Conservation (phyloP, 2,113 vertebrate genomes). For the Equus przewalskii region DNA sequence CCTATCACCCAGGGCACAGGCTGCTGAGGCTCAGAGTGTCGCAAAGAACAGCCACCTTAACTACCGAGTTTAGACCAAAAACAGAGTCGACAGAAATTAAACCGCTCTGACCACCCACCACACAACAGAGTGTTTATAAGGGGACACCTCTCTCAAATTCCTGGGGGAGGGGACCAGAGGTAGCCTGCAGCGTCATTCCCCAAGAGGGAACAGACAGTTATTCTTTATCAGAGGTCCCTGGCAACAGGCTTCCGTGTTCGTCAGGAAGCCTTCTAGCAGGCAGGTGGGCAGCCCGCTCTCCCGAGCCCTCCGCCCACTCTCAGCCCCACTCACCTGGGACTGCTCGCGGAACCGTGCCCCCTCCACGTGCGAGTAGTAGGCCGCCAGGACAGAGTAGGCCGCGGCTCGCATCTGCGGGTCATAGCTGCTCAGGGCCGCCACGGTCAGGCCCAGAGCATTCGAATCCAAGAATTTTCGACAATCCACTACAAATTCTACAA, state of each 20-base stretch:
- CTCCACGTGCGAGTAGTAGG: slow-evolving; percentile 94
- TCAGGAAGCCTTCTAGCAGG: no score
- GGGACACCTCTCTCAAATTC: not conserved
- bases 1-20: accelerated
- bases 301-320: not conserved
- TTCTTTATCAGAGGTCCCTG: not conserved
- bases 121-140: accelerated
- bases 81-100: not conserved
- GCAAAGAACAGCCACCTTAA: not conserved
- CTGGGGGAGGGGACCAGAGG: not conserved
- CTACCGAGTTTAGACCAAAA: not conserved
- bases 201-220: no score
- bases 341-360: slow-evolving; percentile 93
- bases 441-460: slow-evolving; percentile 92
- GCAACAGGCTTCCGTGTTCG: accelerated
- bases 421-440: slow-evolving; percentile 95
- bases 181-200: not conserved
- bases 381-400: slow-evolving; percentile 91
- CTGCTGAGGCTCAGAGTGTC: not conserved
- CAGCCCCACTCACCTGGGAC: slow-evolving; percentile 89
- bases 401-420: slow-evolving; percentile 93
- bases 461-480: slow-evolving; percentile 95
- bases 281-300: accelerated
- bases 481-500: slow-evolving; percentile 93
- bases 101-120: not conserved